Base-by-base conservation (phyloP, 2,888 invertebrate genomes). In the Drosophila percnosoma region DNA sequence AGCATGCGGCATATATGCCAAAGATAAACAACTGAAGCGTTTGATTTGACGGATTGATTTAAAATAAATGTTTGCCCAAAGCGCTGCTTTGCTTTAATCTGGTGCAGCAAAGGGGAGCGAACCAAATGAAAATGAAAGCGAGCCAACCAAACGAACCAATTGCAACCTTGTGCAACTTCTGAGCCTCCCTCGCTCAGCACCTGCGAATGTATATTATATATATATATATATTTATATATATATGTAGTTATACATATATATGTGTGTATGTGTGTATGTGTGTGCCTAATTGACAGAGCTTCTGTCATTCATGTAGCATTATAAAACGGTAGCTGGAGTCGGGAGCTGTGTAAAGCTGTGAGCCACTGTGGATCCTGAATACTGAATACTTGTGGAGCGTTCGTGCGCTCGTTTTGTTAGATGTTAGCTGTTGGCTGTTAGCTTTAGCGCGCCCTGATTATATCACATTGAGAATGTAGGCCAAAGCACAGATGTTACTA, bases 381-480 rank as follows among this genome's bases (percentile, higher is more conserved):
- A 82, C 66, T 69, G 64, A 87, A 88, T 87, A 89, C 89, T 89
- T 88, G 90, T 86, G 79, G 83, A 90, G 84, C 74, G 80, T 77
- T 78, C 65, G 68, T 61, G 72, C 75, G 75, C 78, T 78, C 84
- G 75, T 73, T 83, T 81, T 78, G 79, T 84, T 79, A 72, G 81
- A 82, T 74, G 65, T 79, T 70, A 57, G 40, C 40, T 49, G 49
- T 49, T 49, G 60, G 80, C 75, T 71, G 81, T 81, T 83, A 74
- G 79, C 84, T 84, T 84, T 74, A 75, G 87, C 75, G 81, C 90
- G 90, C 68, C 87, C 90, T 79, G 87, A 89, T 87, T 87, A 87
- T 87, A 87, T 89, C 87, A 87, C 88, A 86, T 73, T 77, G 68
- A 61, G 80, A 90, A 90, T 90, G 88, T 87, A 87, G 87, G 87